Evolutionary conservation across 2,797 vertebrate species (phyloP).

Genomic region (Thunnus albacares): DNA sequence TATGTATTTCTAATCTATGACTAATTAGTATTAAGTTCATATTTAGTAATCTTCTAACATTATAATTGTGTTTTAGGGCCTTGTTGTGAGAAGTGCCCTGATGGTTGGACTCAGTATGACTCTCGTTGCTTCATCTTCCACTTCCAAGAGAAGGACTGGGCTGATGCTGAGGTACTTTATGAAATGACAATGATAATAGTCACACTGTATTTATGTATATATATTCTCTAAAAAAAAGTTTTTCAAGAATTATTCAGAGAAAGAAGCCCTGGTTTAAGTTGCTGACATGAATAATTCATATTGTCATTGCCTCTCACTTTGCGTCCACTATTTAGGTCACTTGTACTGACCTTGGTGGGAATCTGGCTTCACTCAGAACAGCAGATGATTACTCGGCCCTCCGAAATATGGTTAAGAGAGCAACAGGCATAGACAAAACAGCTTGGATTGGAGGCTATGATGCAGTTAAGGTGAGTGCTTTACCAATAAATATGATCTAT

Average conservation of each 20-base stretch:
- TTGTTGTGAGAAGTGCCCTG: background rate
- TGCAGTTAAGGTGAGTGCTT: background rate
- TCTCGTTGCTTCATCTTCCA: background rate
- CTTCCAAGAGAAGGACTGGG: background rate
- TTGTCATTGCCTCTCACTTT: background rate
- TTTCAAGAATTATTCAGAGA: background rate
- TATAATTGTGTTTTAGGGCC: background rate
- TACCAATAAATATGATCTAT: too few relatives aligned
- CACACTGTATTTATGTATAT: background rate
- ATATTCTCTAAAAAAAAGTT: background rate
- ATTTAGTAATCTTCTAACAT: background rate
- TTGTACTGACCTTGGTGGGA: background rate
- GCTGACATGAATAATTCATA: too few relatives aligned
- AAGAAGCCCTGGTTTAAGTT: too few relatives aligned
- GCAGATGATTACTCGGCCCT: background rate
- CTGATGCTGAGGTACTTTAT: conserved; percentile 7
- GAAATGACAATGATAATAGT: background rate
- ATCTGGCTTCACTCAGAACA: background rate
- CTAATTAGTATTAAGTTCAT: too few relatives aligned
- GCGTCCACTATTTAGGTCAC: background rate
- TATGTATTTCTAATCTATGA: background rate
- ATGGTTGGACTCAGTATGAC: background rate
- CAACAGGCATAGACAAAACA: background rate
- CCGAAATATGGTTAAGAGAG: background rate
- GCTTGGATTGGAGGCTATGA: conserved; percentile 1